Percentiles rank a stretch among this genome's conserved stretches.
Evolutionary conservation across 92 coral and sea anemone genomes (phyloP).

Genomic region (Palythoa grandiflora): DNA sequence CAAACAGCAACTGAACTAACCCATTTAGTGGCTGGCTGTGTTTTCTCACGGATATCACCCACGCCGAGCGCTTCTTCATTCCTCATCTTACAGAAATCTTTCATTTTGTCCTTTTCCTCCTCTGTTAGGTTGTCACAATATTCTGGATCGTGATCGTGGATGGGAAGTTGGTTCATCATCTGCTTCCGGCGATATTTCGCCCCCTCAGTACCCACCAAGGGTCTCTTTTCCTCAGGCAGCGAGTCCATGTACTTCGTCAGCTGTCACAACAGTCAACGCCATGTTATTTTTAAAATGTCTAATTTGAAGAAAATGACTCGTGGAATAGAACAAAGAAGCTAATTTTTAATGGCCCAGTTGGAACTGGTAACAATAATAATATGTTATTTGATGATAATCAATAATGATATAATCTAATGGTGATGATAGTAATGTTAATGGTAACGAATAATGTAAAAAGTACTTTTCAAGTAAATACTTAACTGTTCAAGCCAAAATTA

Average conservation of each 20-base stretch:
- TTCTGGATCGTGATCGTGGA: conserved; percentile 93
- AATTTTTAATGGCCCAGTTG: too few relatives aligned
- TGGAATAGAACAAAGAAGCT: not conserved
- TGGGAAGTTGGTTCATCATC: conserved; percentile 98
- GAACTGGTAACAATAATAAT: too few relatives aligned
- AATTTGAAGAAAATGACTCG: not conserved
- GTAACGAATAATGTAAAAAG: too few relatives aligned
- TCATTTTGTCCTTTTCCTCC: conserved; percentile 85
- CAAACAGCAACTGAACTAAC: conserved; percentile 59
- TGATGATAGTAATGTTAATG: too few relatives aligned
- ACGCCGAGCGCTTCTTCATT: conserved; percentile 95
- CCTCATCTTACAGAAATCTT: conserved; percentile 85
- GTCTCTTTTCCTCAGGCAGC: conserved; percentile 79
- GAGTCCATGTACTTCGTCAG: conserved; percentile 94
- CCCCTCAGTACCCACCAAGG: conserved; percentile 89
- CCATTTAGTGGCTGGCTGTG: conserved; percentile 83
- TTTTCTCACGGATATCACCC: conserved; percentile 96
- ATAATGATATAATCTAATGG: too few relatives aligned
- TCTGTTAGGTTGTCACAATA: conserved; percentile 91
- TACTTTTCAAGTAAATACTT: too few relatives aligned
- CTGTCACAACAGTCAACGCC: conserved; percentile 47
- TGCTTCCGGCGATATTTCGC: conserved; percentile 96
- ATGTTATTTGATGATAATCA: too few relatives aligned
- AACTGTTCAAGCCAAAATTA: too few relatives aligned
- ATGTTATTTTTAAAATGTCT: not conserved